phyloP scores from a whole-genome alignment of 1,140 invertebrate species.

The Mizuhopecten yessoensis region DNA sequence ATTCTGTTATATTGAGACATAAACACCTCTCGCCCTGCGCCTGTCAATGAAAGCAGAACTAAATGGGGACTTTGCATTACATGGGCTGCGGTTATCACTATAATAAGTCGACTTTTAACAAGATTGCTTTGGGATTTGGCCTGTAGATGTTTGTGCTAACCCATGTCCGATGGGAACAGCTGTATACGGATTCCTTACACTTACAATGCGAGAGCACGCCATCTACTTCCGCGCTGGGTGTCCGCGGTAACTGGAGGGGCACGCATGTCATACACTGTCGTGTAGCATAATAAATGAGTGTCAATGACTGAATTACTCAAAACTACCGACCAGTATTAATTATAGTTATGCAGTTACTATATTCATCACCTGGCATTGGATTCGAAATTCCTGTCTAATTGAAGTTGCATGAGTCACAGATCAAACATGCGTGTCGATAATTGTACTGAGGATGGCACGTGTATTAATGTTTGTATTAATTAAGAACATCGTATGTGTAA shows the following conservation, averaged over 20 bases:
- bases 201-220: not conserved
- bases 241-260: not conserved
- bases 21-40: not conserved
- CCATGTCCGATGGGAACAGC: not conserved
- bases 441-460: too few relatives aligned
- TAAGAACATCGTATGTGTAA: too few relatives aligned
- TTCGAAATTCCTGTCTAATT: too few relatives aligned
- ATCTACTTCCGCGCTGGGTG: not conserved
- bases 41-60: constrained; percentile 6
- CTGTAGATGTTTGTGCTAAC: not conserved
- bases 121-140: not conserved
- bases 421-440: too few relatives aligned
- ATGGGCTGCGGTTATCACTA: not conserved
- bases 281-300: not conserved
- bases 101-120: constrained; percentile 15
- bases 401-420: too few relatives aligned
- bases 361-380: too few relatives aligned
- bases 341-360: too few relatives aligned
- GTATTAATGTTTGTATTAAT: too few relatives aligned
- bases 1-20: not conserved
- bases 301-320: not conserved
- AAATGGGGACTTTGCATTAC: constrained; percentile 9
- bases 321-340: too few relatives aligned
- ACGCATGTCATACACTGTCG: not conserved
- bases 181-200: not conserved